Evolutionary conservation across 2,113 vertebrate species (phyloP).

Genomic region (Arizona elegans): DNA sequence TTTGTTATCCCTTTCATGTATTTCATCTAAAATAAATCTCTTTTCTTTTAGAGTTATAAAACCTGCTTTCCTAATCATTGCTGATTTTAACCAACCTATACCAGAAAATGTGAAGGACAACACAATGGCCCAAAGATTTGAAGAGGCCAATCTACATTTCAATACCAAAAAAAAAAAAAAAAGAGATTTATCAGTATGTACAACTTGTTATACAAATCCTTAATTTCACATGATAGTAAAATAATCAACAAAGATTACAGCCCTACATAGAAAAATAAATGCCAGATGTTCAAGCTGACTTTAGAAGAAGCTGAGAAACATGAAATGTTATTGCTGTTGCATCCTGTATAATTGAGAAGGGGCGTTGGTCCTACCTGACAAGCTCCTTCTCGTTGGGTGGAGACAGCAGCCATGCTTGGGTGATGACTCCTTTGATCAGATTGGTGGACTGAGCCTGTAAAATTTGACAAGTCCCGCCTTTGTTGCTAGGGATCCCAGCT

Average conservation of each 20-base stretch:
- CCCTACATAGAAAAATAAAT: background rate
- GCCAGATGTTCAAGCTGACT: background rate
- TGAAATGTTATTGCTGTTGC: background rate
- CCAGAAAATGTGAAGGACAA: background rate
- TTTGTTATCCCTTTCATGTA: background rate
- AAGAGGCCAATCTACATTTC: background rate
- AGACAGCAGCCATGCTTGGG: too few relatives aligned
- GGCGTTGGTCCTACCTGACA: too few relatives aligned
- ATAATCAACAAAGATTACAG: background rate
- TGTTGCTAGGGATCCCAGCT: too few relatives aligned
- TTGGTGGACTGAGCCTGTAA: too few relatives aligned
- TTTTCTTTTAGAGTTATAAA: background rate
- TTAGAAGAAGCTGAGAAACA: background rate
- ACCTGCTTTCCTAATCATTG: background rate
- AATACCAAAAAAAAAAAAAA: background rate
- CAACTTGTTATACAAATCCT: background rate
- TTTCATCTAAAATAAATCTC: background rate
- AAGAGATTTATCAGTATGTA: background rate
- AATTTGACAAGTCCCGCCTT: too few relatives aligned
- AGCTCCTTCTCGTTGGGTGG: too few relatives aligned
- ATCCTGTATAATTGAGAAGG: background rate
- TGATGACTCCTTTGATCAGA: too few relatives aligned
- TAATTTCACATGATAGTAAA: background rate
- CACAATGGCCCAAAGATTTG: background rate
- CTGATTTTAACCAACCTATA: background rate